These are phyloP conservation scores for Cyanoliseus patagonus DNA, from an alignment of 2,113 vertebrate species.

Conservation along the genomic window DNA sequence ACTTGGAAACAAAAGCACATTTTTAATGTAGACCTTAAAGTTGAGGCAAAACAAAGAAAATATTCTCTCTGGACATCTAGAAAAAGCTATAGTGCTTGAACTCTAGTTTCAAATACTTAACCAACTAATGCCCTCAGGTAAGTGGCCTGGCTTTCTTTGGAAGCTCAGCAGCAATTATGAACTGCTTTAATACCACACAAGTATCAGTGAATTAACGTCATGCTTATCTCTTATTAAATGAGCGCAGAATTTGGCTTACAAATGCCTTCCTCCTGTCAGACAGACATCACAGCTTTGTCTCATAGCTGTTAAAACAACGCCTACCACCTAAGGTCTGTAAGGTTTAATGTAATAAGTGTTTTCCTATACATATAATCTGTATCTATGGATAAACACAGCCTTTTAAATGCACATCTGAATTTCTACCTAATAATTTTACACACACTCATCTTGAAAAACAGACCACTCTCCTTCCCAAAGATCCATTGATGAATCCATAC, in stretches of 20 bases:
- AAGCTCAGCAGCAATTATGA: neutral
- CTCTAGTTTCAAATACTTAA: neutral
- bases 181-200: neutral
- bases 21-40: neutral
- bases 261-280: neutral
- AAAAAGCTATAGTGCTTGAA: neutral
- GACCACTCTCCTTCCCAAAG: neutral
- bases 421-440: neutral
- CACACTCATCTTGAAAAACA: neutral
- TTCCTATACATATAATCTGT: neutral
- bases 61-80: neutral
- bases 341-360: neutral
- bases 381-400: neutral
- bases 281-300: neutral
- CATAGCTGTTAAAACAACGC: neutral
- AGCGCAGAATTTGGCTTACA: neutral
- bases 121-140: neutral
- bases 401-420: neutral
- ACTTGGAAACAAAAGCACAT: neutral
- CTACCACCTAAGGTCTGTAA: neutral
- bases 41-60: neutral
- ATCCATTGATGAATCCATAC: neutral
- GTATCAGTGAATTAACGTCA: neutral
- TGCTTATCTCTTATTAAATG: neutral
- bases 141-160: neutral